phyloP scores from a whole-genome alignment of 2,797 vertebrate species.

The Anniella stebbinsi region DNA sequence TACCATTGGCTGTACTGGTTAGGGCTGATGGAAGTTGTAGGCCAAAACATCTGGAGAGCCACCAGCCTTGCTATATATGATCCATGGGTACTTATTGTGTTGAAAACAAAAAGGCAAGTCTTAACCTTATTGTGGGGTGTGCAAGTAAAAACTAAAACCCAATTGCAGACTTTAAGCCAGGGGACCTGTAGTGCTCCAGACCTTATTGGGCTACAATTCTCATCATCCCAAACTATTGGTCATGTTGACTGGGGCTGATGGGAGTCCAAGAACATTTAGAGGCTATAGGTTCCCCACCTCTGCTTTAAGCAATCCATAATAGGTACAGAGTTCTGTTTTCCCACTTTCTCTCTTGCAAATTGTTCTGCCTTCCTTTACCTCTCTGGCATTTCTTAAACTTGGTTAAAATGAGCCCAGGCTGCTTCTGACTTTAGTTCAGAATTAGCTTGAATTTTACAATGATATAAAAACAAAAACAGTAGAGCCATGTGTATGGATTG shows the following conservation, averaged over 20 bases:
- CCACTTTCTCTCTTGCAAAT: background rate
- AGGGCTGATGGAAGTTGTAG: background rate
- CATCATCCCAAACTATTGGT: background rate
- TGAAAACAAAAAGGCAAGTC: background rate
- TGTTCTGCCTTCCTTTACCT: background rate
- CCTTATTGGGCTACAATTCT: background rate
- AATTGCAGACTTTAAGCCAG: background rate
- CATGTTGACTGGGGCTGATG: background rate
- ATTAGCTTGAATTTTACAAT: background rate
- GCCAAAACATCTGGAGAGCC: background rate
- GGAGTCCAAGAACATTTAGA: background rate
- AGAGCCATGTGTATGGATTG: background rate
- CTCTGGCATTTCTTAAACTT: background rate
- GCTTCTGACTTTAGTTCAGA: background rate
- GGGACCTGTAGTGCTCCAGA: background rate
- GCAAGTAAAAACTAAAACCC: background rate
- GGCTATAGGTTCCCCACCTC: no score
- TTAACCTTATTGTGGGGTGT: background rate
- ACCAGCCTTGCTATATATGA: background rate
- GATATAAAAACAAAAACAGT: background rate
- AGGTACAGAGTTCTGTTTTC: background rate
- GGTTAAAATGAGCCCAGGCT: background rate
- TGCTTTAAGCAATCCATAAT: background rate
- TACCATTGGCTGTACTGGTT: background rate
- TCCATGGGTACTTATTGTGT: background rate